Evolutionary conservation across 2,888 invertebrate genomes (phyloP).

Genomic region (Pterostichus madidus): DNA sequence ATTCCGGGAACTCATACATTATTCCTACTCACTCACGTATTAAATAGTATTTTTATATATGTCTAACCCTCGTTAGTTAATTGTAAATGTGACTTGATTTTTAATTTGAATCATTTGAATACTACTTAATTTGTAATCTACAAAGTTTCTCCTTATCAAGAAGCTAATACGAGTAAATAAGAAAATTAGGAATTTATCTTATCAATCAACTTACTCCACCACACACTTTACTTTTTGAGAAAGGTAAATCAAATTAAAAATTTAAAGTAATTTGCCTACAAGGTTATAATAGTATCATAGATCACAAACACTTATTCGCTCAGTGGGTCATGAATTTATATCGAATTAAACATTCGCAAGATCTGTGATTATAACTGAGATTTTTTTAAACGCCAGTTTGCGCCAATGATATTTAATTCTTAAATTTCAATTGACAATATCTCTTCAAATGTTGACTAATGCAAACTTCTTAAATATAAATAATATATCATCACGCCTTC

Average conservation of each 20-base stretch:
- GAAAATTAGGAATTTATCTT: constrained; percentile 15
- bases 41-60: neutral
- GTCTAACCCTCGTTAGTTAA: neutral
- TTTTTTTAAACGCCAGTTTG: too few species aligned
- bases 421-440: neutral
- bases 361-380: too few species aligned
- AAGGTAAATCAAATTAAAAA: constrained; percentile 23
- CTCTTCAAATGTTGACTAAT: too few species aligned
- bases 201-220: neutral
- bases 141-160: constrained; percentile 5
- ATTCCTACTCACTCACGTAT: neutral
- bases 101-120: constrained; percentile 24
- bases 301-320: constrained; percentile 36
- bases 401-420: too few species aligned
- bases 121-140: constrained; percentile 16
- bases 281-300: constrained; percentile 22
- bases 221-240: neutral
- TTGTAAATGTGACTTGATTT: neutral
- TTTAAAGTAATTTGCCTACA: constrained; percentile 6
- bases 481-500: too few species aligned
- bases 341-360: constrained; percentile 2
- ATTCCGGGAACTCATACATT: constrained; percentile 12
- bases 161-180: neutral
- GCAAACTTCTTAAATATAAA: too few species aligned
- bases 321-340: constrained; percentile 27